Evolutionary conservation across 2,113 vertebrate species (phyloP).

Genomic region (Cochlearius cochlearius): DNA sequence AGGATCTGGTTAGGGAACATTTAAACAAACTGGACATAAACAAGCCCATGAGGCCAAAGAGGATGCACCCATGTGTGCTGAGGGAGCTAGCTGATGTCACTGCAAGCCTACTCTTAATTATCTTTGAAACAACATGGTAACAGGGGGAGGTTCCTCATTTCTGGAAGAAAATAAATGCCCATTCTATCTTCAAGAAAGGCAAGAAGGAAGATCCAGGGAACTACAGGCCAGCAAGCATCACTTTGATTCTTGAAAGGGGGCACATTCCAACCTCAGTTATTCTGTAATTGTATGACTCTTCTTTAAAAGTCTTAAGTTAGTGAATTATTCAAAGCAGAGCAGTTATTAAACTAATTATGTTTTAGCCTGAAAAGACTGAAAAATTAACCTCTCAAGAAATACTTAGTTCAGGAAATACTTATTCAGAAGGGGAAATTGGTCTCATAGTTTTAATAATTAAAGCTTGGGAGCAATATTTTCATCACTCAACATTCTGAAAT

Average conservation of each 20-base stretch:
- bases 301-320: background rate
- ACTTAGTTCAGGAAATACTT: background rate
- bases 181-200: background rate
- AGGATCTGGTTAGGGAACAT: background rate
- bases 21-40: background rate
- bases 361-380: background rate
- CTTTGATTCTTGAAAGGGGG: background rate
- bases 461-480: background rate
- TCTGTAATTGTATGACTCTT: background rate
- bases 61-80: background rate
- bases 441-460: background rate
- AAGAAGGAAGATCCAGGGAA: background rate
- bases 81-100: background rate
- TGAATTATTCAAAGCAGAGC: background rate
- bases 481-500: background rate
- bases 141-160: background rate
- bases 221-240: background rate
- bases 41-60: background rate
- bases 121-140: background rate
- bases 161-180: background rate
- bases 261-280: background rate
- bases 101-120: background rate
- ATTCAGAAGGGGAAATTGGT: background rate
- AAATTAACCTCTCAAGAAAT: background rate
- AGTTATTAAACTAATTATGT: background rate